These are phyloP conservation scores for Pardalotus punctatus DNA, from an alignment of 2,113 vertebrate species.

Conservation along the genomic window DNA sequence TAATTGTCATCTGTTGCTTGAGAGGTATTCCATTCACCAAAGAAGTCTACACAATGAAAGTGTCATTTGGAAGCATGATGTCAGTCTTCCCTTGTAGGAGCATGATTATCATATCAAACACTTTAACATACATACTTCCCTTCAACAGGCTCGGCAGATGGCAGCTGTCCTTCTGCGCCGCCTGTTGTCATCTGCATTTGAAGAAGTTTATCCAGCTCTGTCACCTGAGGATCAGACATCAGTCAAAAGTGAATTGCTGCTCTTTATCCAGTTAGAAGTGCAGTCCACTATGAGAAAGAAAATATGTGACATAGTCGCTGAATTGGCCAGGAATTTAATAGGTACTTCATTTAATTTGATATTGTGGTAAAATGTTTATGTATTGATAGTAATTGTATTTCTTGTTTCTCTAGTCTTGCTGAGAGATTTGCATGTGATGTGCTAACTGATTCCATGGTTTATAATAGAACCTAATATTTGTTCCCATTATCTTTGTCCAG, in stretches of 20 bases:
- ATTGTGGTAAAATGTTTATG: background rate
- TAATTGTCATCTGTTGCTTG: background rate
- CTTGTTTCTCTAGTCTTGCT: background rate
- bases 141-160: conserved; percentile 91
- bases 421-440: accelerated
- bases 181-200: conserved; percentile 93
- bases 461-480: background rate
- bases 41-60: background rate
- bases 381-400: background rate
- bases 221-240: conserved; percentile 87
- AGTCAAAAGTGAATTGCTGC: conserved; percentile 90
- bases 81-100: background rate
- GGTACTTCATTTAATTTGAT: conserved; percentile 71
- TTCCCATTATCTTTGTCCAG: background rate
- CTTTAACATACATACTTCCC: background rate
- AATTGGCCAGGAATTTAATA: conserved; percentile 93
- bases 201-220: conserved; percentile 92
- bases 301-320: conserved; percentile 94
- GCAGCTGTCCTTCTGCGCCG: conserved; percentile 93
- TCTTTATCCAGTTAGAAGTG: conserved; percentile 89
- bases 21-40: background rate
- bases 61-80: background rate
- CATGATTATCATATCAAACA: background rate
- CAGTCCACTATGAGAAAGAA: conserved; percentile 93
- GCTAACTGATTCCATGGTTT: background rate